Evolutionary conservation across 2,888 invertebrate genomes (phyloP).

Genomic region (Tiliacea aurago): DNA sequence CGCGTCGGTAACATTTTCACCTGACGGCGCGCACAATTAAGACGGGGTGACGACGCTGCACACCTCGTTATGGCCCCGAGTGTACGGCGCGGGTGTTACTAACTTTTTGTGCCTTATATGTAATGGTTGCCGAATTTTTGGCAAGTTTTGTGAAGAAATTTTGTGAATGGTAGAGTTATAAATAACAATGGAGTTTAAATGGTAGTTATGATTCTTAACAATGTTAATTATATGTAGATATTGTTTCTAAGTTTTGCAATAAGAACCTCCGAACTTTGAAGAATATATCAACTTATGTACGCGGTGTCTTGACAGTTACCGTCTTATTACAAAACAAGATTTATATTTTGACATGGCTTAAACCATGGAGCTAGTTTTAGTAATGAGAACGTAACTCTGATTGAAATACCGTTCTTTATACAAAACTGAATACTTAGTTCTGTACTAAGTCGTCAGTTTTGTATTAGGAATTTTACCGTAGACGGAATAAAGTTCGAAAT

Average conservation of each 20-base stretch:
- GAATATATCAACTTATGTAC: too few species aligned
- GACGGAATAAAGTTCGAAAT: too few species aligned
- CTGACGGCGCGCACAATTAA: slow-evolving; percentile 45
- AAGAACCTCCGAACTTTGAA: not conserved
- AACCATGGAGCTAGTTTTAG: too few species aligned
- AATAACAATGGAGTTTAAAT: not conserved
- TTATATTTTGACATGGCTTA: too few species aligned
- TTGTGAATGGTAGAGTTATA: not conserved
- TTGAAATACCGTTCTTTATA: too few species aligned
- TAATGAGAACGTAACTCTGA: too few species aligned
- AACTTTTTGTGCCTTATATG: slow-evolving; percentile 35
- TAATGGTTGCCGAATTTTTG: slow-evolving; percentile 23
- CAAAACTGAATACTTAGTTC: too few species aligned
- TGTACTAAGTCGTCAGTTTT: too few species aligned
- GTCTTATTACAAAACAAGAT: too few species aligned
- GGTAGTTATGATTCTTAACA: not conserved
- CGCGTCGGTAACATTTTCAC: slow-evolving; percentile 38
- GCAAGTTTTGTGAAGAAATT: slow-evolving; percentile 9
- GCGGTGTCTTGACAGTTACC: too few species aligned
- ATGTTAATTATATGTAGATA: not conserved
- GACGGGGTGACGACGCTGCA: slow-evolving; percentile 29
- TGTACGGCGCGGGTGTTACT: slow-evolving; percentile 28
- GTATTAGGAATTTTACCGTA: too few species aligned
- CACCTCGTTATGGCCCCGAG: slow-evolving; percentile 50
- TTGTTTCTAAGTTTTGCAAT: not conserved